phyloP scores from a whole-genome alignment of 2,888 invertebrate species.

The Melanostoma mellinum region DNA sequence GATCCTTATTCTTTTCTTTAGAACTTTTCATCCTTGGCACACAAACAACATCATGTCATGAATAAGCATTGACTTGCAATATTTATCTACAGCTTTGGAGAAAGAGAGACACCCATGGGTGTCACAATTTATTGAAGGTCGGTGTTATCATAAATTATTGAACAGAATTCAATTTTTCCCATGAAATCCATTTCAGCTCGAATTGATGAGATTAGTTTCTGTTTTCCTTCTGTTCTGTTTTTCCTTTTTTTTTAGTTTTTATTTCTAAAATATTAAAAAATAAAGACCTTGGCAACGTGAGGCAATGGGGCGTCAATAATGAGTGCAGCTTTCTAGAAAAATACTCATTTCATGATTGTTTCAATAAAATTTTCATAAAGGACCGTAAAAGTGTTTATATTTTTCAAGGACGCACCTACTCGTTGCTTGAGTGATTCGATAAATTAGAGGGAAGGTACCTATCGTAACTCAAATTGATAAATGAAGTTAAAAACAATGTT shows the following conservation, averaged over 20 bases:
- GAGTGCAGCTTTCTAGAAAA: too few species aligned
- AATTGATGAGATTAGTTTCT: conserved; percentile 37
- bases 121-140: conserved; percentile 38
- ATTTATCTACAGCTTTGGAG: conserved; percentile 27
- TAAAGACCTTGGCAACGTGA: too few species aligned
- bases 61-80: conserved; percentile 50
- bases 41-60: conserved; percentile 31
- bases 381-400: too few species aligned
- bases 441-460: too few species aligned
- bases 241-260: background rate
- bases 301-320: too few species aligned
- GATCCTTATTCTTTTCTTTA: conserved; percentile 32
- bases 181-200: conserved; percentile 43
- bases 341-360: too few species aligned
- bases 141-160: conserved; percentile 48
- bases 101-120: conserved; percentile 21
- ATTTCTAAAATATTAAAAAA: too few species aligned
- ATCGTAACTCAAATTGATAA: too few species aligned
- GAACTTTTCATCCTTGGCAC: conserved; percentile 21
- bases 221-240: conserved; percentile 16
- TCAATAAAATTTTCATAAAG: too few species aligned
- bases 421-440: too few species aligned
- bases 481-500: too few species aligned
- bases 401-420: too few species aligned
- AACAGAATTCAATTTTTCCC: conserved; percentile 47